Evolutionary conservation across 1,140 invertebrate species (phyloP), one percentile per base, ranked within the genome.

Genomic region (Phymastichus coffea): DNA sequence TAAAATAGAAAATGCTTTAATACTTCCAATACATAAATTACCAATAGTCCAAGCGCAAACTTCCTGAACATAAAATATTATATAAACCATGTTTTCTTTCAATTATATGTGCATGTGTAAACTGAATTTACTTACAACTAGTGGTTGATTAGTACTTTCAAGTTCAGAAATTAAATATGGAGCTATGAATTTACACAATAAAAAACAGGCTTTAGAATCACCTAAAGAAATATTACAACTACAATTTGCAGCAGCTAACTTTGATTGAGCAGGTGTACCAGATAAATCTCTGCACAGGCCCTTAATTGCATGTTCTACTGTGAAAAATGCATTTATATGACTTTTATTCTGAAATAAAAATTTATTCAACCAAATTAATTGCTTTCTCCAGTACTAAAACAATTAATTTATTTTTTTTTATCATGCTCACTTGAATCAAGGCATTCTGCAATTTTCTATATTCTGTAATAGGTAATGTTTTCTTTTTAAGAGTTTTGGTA

Each of bases 141-240:
- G 53, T 26, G 66, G 68, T 64, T 70, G 66, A 54, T 67, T 80
- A 40, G 70, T 68, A 40, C 67, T 75, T 40, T 79, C 69, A n/a
- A 80, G 48, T 43, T 72, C 65, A 1, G 69, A 63, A 15, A 77
- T 30, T 3, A 81, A 54, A 62, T 80, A 78, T 0, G 79, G 69
- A 9, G 66, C 64, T 19, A 71, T 61, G 48, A 60, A 66, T 72
- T 79, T 80, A 0, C 69, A 67, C 4, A 80, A 26, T 17, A 63
- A 25, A 23, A 60, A 58, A 25, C 77, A 80, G n/a, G 70, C 67
- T 63, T 73, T 78, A 2, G 58, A 10, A 67, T 78, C 75, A 28
- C 76, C 77, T 1, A 80, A 67, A 19, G 79, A 63, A 52, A 81
- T 69, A 55, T 81, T 81, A 56, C 80, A 80, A 57, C 74, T 77